Evolutionary conservation across 2,113 vertebrate genomes (phyloP).

Genomic region (Stictonetta naevosa): DNA sequence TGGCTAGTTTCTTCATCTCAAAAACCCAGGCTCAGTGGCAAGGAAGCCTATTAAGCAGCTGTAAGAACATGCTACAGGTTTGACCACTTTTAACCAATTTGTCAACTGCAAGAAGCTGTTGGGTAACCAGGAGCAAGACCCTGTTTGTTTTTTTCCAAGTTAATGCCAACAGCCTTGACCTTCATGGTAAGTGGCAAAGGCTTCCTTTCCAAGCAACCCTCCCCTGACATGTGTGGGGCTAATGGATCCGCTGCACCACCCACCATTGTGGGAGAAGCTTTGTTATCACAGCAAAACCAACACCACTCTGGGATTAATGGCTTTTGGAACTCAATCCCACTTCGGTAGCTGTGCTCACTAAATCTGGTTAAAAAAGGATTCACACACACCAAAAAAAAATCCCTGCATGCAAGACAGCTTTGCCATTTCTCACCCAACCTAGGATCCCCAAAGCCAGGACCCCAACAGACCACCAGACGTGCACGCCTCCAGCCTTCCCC

Average conservation of each 20-base stretch:
- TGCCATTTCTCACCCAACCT: background rate
- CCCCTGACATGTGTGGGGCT: rapidly evolving
- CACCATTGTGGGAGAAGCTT: rapidly evolving
- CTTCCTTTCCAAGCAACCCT: background rate
- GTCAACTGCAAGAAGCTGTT: conserved; percentile 5
- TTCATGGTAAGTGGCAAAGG: background rate
- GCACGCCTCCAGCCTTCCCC: background rate
- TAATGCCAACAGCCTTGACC: background rate
- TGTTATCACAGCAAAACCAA: background rate
- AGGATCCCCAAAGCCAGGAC: background rate
- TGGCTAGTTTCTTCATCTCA: conserved; percentile 20
- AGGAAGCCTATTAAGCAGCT: conserved; percentile 11
- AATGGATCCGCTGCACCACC: rapidly evolving
- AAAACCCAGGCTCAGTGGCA: background rate
- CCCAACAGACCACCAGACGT: background rate
- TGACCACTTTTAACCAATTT: conserved; percentile 12
- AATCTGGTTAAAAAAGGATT: background rate
- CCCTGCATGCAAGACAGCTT: background rate
- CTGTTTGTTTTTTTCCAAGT: conserved; percentile 12
- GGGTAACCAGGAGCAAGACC: background rate
- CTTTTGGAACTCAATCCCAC: background rate
- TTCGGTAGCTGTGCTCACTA: background rate
- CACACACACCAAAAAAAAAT: background rate
- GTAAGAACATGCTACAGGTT: background rate
- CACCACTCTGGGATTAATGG: background rate